Percentiles rank a stretch among this genome's conserved stretches.
These are phyloP conservation scores for Leiothrix lutea DNA, from an alignment of 2,113 vertebrate species.

Conservation along the genomic window DNA sequence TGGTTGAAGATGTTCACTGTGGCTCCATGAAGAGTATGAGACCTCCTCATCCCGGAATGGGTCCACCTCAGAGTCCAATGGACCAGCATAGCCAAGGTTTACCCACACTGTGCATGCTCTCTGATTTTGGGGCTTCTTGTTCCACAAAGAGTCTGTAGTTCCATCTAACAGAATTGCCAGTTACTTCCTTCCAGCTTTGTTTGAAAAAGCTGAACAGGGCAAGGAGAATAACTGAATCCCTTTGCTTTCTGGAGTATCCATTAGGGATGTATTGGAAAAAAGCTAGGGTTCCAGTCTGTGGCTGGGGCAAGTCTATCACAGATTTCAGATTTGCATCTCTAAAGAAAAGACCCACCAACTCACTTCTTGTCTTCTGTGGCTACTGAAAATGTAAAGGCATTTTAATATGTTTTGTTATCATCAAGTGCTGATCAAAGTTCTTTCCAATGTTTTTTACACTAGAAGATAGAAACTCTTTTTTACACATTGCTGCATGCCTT, in stretches of 20 bases:
- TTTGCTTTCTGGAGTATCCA: not conserved
- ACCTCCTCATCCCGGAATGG: conserved; percentile 93
- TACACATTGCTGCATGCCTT: rapidly evolving
- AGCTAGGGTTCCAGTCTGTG: not conserved
- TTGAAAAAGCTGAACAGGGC: not conserved
- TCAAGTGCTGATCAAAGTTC: not conserved
- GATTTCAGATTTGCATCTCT: not conserved
- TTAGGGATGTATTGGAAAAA: not conserved
- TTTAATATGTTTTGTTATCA: not conserved
- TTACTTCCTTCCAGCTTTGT: not conserved
- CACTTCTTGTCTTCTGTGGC: not conserved
- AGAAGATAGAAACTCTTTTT: not conserved
- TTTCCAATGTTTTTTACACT: not conserved
- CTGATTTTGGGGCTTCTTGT: not conserved
- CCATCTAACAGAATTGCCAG: not conserved
- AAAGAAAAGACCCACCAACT: not conserved
- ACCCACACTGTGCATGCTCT: not conserved
- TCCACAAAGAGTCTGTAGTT: not conserved
- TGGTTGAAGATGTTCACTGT: conserved; percentile 91
- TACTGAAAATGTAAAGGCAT: not conserved
- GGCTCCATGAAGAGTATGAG: conserved; percentile 93
- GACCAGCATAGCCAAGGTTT: conserved; percentile 98
- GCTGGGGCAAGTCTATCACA: not conserved
- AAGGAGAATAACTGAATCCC: not conserved
- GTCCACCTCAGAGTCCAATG: conserved; percentile 96